These are phyloP conservation scores for Hassar affinis DNA, from an alignment of 2,113 vertebrate genomes.

Conservation along the genomic window DNA sequence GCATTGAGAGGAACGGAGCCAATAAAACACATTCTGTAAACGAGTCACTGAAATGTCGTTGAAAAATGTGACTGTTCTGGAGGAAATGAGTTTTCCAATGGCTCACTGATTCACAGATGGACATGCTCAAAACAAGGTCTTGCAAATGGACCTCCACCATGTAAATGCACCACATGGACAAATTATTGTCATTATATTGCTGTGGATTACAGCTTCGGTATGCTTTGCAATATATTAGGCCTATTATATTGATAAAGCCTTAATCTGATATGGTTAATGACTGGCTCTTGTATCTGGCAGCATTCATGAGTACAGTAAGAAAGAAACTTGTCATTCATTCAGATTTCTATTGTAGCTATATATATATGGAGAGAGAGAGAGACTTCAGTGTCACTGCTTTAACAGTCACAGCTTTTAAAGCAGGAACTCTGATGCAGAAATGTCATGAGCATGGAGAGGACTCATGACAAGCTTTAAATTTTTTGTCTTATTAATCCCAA, in stretches of 20 bases:
- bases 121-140: conserved; percentile 8
- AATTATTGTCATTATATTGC: background rate
- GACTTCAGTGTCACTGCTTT: background rate
- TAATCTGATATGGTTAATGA: background rate
- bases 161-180: background rate
- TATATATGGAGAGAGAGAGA: background rate
- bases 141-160: background rate
- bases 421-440: background rate
- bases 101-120: conserved; percentile 20
- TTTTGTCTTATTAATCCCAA: background rate
- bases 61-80: conserved; percentile 1
- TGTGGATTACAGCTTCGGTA: background rate
- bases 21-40: conserved; percentile 7
- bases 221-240: background rate
- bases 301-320: background rate
- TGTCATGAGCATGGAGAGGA: background rate
- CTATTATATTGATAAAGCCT: background rate
- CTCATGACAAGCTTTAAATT: background rate
- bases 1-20: conserved; percentile 10
- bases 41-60: conserved; percentile 15
- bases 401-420: background rate
- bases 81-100: conserved; percentile 24
- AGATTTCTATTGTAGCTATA: background rate
- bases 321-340: background rate
- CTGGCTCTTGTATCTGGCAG: background rate